A percentile compares a stretch with the other conserved stretches of the same genome.
These are phyloP conservation scores for Balearica regulorum DNA, from an alignment of 2,797 vertebrate species.

Conservation along the genomic window DNA sequence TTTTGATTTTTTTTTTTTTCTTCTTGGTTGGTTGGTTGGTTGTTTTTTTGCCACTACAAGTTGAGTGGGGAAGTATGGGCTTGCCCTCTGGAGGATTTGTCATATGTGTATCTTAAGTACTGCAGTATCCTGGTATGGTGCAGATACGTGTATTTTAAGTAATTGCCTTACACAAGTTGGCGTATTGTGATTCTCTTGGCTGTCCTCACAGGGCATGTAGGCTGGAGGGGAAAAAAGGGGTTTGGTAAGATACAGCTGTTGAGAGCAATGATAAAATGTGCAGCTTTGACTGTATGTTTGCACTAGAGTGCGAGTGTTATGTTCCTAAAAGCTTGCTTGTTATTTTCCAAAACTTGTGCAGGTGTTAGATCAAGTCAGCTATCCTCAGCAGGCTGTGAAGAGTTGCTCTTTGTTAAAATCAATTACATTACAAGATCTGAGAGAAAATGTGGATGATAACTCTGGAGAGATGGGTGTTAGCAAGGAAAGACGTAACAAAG, in stretches of 20 bases:
- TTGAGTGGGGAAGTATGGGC: not conserved
- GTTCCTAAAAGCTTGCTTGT: not conserved
- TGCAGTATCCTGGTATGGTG: not conserved
- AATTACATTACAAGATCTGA: not conserved
- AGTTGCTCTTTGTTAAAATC: not conserved
- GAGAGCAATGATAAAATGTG: not conserved
- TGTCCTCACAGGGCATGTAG: not conserved
- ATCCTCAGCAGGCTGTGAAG: not conserved
- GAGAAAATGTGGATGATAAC: not conserved
- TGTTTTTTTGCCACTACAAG: not conserved
- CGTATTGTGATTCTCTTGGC: not conserved
- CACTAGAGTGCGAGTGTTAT: not conserved
- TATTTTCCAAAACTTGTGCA: not conserved
- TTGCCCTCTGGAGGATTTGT: not conserved
- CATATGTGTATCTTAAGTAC: not conserved
- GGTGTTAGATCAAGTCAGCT: not conserved
- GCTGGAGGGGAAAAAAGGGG: not conserved
- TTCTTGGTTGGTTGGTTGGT: not conserved
- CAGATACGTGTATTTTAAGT: not conserved
- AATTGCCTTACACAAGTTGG: not conserved
- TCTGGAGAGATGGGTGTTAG: not conserved
- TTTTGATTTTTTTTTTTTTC: not conserved
- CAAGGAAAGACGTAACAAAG: fast-evolving
- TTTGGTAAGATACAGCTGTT: not conserved
- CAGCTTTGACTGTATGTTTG: not conserved